Evolutionary conservation across 2,797 vertebrate species (phyloP).

Genomic region (Darevskia nairensis): DNA sequence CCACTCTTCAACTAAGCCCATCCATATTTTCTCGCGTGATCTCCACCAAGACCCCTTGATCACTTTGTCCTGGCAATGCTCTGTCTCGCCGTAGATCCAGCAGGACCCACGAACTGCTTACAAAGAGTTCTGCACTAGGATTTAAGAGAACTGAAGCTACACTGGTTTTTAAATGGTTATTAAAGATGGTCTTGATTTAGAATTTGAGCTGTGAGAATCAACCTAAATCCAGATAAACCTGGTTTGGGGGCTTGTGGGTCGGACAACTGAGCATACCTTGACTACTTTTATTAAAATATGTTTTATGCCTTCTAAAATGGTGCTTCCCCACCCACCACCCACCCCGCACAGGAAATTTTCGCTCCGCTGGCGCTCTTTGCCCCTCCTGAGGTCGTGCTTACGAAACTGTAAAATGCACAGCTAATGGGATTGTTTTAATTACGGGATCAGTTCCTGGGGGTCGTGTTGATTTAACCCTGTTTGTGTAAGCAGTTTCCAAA

Average conservation of each 20-base stretch:
- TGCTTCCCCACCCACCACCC: neutral
- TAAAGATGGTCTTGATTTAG: neutral
- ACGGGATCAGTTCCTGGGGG: neutral
- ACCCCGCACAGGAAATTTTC: neutral
- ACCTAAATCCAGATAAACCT: no score
- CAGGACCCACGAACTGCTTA: neutral
- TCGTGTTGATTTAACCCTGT: neutral
- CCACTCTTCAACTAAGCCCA: neutral
- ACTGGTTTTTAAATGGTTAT: neutral
- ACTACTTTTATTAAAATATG: neutral
- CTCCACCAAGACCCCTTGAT: neutral
- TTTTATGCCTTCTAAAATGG: neutral
- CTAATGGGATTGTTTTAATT: neutral
- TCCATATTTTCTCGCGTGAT: neutral
- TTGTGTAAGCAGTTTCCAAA: neutral
- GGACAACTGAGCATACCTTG: neutral
- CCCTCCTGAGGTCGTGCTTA: neutral
- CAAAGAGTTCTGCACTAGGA: neutral
- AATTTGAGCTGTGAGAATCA: neutral
- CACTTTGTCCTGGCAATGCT: neutral
- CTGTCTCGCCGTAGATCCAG: no score
- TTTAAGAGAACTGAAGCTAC: neutral
- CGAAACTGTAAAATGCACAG: neutral
- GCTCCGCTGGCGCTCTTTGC: neutral
- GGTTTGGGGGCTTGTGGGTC: neutral